phyloP scores from a whole-genome alignment of 2,888 invertebrate genomes.

The Pachycephus smyrnensis region DNA sequence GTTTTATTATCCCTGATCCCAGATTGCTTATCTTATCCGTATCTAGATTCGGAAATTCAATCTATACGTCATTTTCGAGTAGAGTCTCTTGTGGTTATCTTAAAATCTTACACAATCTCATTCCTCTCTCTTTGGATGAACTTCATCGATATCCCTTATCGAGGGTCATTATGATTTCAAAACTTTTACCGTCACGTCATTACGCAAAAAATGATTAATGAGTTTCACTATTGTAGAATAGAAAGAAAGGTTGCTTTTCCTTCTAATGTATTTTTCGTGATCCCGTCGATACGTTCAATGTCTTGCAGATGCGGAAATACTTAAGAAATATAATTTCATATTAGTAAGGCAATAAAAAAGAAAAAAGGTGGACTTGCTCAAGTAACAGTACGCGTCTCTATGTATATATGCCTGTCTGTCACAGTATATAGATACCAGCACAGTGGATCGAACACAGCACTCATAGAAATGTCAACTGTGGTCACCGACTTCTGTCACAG shows the following conservation, averaged over 20 bases:
- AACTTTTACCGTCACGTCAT: not conserved
- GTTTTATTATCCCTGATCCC: not conserved
- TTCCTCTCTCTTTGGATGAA: not conserved
- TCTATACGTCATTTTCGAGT: not conserved
- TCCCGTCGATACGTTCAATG: not conserved
- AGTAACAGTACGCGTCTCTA: too few relatives aligned
- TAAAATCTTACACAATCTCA: not conserved
- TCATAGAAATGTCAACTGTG: not conserved
- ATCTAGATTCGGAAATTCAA: not conserved
- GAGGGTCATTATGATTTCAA: not conserved
- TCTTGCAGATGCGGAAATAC: constrained; percentile 19
- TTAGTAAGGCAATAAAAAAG: not conserved
- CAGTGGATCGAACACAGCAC: too few relatives aligned
- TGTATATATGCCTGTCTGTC: too few relatives aligned
- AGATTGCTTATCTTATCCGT: not conserved
- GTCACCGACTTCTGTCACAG: not conserved
- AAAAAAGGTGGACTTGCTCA: not conserved
- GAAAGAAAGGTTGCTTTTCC: constrained; percentile 3
- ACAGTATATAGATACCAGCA: too few relatives aligned
- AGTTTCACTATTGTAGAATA: not conserved
- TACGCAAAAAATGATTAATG: not conserved
- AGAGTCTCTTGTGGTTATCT: not conserved
- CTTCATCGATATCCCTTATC: not conserved
- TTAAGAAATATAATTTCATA: constrained; percentile 22
- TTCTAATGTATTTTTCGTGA: not conserved